phyloP scores from a whole-genome alignment of 2,888 invertebrate species.

The Torymus aiolomorphi region DNA sequence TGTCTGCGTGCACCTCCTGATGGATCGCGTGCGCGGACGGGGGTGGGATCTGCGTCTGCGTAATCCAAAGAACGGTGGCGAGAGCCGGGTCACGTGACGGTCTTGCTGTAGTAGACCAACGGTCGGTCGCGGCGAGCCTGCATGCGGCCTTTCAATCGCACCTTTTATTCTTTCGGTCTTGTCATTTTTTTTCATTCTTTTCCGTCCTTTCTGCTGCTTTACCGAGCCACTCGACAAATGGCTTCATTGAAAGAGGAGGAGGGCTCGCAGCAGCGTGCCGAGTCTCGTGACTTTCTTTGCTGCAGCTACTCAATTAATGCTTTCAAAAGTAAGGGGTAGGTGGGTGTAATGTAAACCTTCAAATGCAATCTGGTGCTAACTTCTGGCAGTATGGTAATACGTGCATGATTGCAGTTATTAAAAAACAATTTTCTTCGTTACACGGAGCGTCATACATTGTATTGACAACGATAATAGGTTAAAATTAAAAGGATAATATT shows the following conservation, averaged over 20 bases:
- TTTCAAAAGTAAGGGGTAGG: too few relatives aligned
- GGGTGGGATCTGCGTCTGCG: constrained; percentile 53
- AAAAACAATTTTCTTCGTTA: too few relatives aligned
- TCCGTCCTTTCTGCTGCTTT: constrained; percentile 20
- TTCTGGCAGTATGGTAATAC: too few relatives aligned
- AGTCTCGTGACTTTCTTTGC: not conserved
- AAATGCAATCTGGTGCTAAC: too few relatives aligned
- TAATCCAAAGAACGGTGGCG: not conserved
- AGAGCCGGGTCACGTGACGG: constrained; percentile 12
- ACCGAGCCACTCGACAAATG: constrained; percentile 34
- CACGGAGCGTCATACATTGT: too few relatives aligned
- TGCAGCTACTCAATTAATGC: too few relatives aligned
- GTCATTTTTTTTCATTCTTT: constrained; percentile 15
- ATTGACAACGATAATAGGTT: too few relatives aligned
- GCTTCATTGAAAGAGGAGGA: constrained; percentile 35
- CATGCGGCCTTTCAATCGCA: constrained; percentile 11
- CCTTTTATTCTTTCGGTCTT: constrained; percentile 28
- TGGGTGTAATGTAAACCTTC: too few relatives aligned
- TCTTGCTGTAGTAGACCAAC: constrained; percentile 27
- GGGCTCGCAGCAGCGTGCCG: constrained; percentile 13
- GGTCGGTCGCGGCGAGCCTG: not conserved
- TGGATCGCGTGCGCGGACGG: constrained; percentile 58
- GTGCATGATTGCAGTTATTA: too few relatives aligned
- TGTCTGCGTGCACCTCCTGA: constrained; percentile 61
- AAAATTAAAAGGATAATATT: too few relatives aligned